phyloP scores from a whole-genome alignment of 2,888 invertebrate genomes.

The Amphipyra tragopoginis region DNA sequence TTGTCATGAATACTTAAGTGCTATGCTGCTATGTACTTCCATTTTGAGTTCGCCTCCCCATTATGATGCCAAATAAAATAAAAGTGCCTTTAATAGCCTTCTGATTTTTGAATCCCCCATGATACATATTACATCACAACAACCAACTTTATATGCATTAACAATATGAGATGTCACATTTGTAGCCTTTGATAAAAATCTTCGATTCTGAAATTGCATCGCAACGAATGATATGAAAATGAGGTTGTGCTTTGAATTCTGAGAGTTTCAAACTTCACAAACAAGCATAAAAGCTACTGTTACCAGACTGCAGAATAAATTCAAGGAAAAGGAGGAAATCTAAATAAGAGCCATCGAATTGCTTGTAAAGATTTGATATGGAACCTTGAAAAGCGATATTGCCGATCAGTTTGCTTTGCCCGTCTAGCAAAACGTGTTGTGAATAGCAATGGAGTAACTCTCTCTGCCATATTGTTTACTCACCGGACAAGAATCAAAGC shows the following conservation, averaged over 20 bases:
- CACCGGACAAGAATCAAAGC: constrained; percentile 29
- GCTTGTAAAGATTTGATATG: constrained; percentile 49
- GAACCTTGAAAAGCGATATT: constrained; percentile 49
- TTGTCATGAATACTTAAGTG: too few species aligned
- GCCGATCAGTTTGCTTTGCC: constrained; percentile 48
- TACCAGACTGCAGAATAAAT: constrained; percentile 27
- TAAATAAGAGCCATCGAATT: constrained; percentile 34
- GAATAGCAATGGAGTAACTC: constrained; percentile 45
- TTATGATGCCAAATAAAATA: too few species aligned
- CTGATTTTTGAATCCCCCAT: too few species aligned
- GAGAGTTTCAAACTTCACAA: constrained; percentile 26
- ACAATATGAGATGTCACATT: not conserved
- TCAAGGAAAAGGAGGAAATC: constrained; percentile 31
- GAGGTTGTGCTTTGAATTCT: constrained; percentile 17
- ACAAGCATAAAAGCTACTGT: constrained; percentile 11
- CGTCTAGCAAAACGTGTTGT: constrained; percentile 46
- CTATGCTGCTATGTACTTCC: too few species aligned
- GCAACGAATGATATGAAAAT: constrained; percentile 37
- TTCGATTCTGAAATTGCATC: constrained; percentile 37
- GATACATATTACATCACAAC: too few species aligned
- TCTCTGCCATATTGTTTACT: constrained; percentile 45
- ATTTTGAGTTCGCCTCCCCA: too few species aligned
- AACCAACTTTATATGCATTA: too few species aligned
- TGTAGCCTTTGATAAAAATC: constrained; percentile 34
- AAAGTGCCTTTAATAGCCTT: too few species aligned